A percentile compares a stretch with the other conserved stretches of the same genome.
These are phyloP conservation scores for Tenebrosternarchus preto DNA, from an alignment of 2,113 vertebrate genomes.

Conservation along the genomic window DNA sequence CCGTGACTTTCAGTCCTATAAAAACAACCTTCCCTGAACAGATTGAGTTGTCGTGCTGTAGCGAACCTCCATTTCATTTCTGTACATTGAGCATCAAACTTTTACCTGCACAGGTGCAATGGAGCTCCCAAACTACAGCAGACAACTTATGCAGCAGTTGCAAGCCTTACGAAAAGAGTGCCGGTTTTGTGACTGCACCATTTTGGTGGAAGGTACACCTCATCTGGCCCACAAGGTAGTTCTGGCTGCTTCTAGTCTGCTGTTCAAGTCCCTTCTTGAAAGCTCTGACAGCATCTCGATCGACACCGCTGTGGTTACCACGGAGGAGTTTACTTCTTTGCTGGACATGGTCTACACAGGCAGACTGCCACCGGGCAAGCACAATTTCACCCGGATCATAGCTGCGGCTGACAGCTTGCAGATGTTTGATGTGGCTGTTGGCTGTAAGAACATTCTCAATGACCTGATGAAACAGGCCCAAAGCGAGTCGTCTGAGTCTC, in stretches of 20 bases:
- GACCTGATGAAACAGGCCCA: slow-evolving; percentile 71
- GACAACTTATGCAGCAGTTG: slow-evolving; percentile 86
- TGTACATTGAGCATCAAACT: not conserved
- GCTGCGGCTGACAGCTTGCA: slow-evolving; percentile 85
- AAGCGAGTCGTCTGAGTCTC: not conserved
- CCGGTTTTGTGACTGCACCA: slow-evolving; percentile 85
- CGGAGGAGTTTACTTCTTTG: slow-evolving; percentile 83
- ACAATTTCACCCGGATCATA: slow-evolving; percentile 82
- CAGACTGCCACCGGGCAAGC: slow-evolving; percentile 81
- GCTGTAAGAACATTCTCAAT: slow-evolving; percentile 83
- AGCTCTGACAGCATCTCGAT: slow-evolving; percentile 84
- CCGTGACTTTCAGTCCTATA: too few relatives aligned
- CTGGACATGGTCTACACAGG: slow-evolving; percentile 86
- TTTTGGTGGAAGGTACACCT: slow-evolving; percentile 75
- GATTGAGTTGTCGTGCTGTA: not conserved
- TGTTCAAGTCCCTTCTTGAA: slow-evolving; percentile 84
- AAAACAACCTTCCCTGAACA: not conserved
- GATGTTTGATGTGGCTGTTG: slow-evolving; percentile 89
- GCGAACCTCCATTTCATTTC: too few relatives aligned
- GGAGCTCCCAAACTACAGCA: slow-evolving; percentile 85
- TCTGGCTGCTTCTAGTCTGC: slow-evolving; percentile 85
- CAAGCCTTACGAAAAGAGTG: slow-evolving; percentile 80
- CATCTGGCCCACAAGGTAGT: slow-evolving; percentile 86
- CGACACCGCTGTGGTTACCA: slow-evolving; percentile 77
- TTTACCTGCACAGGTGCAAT: slow-evolving; percentile 55